These are phyloP conservation scores for Narcine bancroftii DNA, from an alignment of 2,113 vertebrate species.

Conservation along the genomic window DNA sequence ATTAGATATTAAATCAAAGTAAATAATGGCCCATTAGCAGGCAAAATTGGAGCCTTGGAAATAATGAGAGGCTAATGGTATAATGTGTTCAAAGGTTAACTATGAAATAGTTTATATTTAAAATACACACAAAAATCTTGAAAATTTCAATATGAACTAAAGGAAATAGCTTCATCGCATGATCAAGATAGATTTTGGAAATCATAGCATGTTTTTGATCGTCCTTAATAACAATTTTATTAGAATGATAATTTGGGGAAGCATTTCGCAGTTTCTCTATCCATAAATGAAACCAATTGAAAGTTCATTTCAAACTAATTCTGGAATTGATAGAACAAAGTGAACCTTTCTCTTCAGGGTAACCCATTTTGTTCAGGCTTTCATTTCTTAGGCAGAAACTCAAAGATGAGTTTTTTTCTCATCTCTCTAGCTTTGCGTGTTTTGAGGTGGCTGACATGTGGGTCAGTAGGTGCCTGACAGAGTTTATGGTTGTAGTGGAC, in stretches of 20 bases:
- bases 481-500: no score
- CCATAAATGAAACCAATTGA: background rate
- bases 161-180: background rate
- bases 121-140: background rate
- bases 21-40: background rate
- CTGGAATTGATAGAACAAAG: background rate
- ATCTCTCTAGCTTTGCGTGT: no score
- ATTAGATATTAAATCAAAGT: slow-evolving; percentile 13
- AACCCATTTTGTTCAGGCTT: background rate
- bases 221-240: background rate
- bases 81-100: background rate
- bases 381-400: no score
- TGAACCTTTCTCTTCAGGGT: background rate
- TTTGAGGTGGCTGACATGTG: no score
- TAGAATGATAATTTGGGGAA: background rate
- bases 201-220: background rate
- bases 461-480: no score
- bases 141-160: background rate
- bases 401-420: no score
- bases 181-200: background rate
- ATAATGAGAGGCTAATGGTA: background rate
- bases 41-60: background rate
- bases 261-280: background rate
- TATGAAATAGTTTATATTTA: background rate
- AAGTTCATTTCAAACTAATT: slow-evolving; percentile 6